These are phyloP conservation scores for Proteles cristata DNA, from an alignment of 2,113 vertebrate genomes.

Conservation along the genomic window DNA sequence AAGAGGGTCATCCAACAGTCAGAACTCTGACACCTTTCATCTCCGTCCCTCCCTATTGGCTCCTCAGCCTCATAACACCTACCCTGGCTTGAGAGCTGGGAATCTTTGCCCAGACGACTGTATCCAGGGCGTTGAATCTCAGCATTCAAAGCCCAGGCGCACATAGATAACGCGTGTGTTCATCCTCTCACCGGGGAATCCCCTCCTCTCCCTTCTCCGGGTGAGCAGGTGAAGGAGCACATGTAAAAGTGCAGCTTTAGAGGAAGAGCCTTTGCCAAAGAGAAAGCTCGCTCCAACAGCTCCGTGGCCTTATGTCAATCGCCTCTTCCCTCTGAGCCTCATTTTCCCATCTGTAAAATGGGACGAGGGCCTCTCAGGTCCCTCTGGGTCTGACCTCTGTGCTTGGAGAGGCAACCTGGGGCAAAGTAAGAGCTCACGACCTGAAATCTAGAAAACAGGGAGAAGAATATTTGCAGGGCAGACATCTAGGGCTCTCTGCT, in stretches of 20 bases:
- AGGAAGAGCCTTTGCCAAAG: neutral
- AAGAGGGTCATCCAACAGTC: neutral
- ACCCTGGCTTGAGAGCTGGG: neutral
- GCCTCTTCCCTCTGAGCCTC: neutral
- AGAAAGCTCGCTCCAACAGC: neutral
- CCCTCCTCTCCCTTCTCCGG: neutral
- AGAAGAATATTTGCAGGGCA: neutral
- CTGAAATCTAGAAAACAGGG: neutral
- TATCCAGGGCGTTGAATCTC: neutral
- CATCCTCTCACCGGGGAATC: neutral
- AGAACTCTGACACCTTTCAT: neutral
- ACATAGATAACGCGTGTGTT: neutral
- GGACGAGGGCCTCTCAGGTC: neutral
- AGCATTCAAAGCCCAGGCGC: neutral
- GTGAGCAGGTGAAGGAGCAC: neutral
- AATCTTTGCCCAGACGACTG: neutral
- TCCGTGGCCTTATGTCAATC: neutral
- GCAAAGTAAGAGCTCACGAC: neutral
- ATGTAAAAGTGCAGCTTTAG: neutral
- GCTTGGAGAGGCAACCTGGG: neutral
- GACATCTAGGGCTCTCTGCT: neutral
- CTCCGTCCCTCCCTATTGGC: neutral
- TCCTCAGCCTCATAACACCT: neutral
- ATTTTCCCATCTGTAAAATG: neutral
- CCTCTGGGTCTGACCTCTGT: neutral